phyloP scores from a whole-genome alignment of 2,797 vertebrate species.

The Astyanax mexicanus region DNA sequence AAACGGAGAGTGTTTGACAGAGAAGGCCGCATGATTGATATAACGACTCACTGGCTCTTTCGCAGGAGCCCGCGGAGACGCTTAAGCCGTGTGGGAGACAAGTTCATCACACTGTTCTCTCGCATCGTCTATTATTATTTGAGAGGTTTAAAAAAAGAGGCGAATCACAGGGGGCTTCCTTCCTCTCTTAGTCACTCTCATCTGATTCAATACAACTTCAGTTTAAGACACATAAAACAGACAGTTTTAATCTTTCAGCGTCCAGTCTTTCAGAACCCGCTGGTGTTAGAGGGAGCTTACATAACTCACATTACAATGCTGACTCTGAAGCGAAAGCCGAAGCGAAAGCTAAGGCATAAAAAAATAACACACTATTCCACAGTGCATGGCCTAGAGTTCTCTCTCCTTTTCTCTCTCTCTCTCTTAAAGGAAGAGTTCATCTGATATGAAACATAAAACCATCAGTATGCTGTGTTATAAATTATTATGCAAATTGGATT shows the following conservation, averaged over 20 bases:
- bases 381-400: no score
- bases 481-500: no score
- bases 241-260: background rate
- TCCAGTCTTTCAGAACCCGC: background rate
- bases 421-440: no score
- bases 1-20: constrained; percentile 18
- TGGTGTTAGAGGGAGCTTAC: background rate
- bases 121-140: constrained; percentile 8
- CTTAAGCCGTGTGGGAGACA: constrained; percentile 26
- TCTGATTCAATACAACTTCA: background rate
- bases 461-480: no score
- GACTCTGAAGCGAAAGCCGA: background rate
- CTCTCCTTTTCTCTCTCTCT: no score
- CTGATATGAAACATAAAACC: no score
- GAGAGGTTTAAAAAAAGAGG: constrained; percentile 6
- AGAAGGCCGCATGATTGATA: constrained; percentile 4
- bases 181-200: background rate
- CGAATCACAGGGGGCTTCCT: background rate
- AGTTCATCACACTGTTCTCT: constrained; percentile 20
- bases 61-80: constrained; percentile 6
- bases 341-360: background rate
- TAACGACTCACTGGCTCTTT: constrained; percentile 7
- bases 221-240: background rate
- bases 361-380: background rate
- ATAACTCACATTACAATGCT: background rate